Base-by-base conservation (phyloP, 2,113 vertebrate species). In the pig (Sus scrofa) region DNA sequence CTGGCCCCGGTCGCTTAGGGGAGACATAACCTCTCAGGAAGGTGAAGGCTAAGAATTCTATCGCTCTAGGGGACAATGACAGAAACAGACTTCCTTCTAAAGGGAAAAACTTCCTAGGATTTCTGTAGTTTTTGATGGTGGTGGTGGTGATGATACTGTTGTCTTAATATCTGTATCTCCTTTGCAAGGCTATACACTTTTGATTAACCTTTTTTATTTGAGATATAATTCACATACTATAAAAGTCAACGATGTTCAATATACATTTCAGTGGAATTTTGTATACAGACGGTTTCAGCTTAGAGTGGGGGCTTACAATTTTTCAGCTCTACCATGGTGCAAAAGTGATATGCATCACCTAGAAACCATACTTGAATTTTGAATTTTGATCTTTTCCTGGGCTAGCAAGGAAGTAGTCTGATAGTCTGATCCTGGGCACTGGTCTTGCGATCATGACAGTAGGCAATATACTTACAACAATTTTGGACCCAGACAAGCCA, bases 161-260 rank as follows among this genome's bases (percentile, higher is more conserved):
- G 7, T 20, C 91, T 88, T 93, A 94, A 67, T 63, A 84, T 87
- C 60, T 93, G 60, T 68, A 44, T 86, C 93, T 89, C 22, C 39
- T 96, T 92, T 89, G 39, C 52, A 85, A 82, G 11, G 11, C 13
- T 67, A 16, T 81, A 12, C 8, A 2, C 22, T 6, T 50, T 39
- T 92, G 11, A 39, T 77, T 97, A 90, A 30, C 93, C 58, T 84
- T 74, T 95, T 83, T 20, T 7, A 74, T 37, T 39, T 88, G 65
- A 81, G 62, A 77, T 74, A 16, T 68, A 83, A 89, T 86, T 89
- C 54, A 56, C 39, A 70, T 8, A 27, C 6, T 10, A 85, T 27
- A 74, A 92, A 90, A 93, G 32, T 68, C 84, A 62, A 34, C 10
- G 65, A 63, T 20, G 65, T 60, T 56, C 16, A 71, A 13, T 32